Conservation (phyloP, 2,888 invertebrate species). For the Orgyia antiqua region DNA sequence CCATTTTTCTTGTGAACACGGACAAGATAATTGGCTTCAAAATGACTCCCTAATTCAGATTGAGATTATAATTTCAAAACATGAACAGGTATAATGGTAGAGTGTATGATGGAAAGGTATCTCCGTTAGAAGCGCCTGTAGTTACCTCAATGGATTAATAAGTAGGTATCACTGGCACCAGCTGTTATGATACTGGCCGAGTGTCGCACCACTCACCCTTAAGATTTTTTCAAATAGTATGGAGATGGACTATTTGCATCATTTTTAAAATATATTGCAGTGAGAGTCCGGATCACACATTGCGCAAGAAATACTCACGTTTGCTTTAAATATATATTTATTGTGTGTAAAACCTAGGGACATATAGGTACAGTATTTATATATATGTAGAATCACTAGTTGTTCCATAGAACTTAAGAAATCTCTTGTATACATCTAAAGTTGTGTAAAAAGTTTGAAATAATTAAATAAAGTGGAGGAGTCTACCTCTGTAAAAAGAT, state of each 20-base stretch:
- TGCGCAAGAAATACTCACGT: too few relatives aligned
- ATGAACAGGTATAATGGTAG: conserved; percentile 63
- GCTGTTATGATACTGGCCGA: conserved; percentile 74
- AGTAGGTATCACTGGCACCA: conserved; percentile 73
- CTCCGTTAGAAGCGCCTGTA: conserved; percentile 23
- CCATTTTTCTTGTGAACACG: conserved; percentile 15
- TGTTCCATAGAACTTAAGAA: too few relatives aligned
- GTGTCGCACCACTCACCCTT: conserved; percentile 71
- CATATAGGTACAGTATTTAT: too few relatives aligned
- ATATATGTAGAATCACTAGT: too few relatives aligned
- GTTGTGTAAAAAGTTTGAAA: too few relatives aligned
- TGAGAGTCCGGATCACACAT: too few relatives aligned
- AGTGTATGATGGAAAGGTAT: conserved; percentile 22
- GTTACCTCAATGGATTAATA: conserved; percentile 67
- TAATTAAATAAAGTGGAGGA: too few relatives aligned
- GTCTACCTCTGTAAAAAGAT: too few relatives aligned
- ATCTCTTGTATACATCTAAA: too few relatives aligned
- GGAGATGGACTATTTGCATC: conserved; percentile 36
- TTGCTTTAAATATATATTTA: too few relatives aligned
- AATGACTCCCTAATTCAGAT: conserved; percentile 45
- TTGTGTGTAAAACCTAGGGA: too few relatives aligned
- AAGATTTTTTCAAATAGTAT: conserved; percentile 41
- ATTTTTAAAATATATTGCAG: too few relatives aligned
- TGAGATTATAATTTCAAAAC: conserved; percentile 69
- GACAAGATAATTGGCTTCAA: conserved; percentile 40